These are phyloP conservation scores for Drosophila sproati DNA, from an alignment of 1,140 invertebrate species.

Conservation along the genomic window DNA sequence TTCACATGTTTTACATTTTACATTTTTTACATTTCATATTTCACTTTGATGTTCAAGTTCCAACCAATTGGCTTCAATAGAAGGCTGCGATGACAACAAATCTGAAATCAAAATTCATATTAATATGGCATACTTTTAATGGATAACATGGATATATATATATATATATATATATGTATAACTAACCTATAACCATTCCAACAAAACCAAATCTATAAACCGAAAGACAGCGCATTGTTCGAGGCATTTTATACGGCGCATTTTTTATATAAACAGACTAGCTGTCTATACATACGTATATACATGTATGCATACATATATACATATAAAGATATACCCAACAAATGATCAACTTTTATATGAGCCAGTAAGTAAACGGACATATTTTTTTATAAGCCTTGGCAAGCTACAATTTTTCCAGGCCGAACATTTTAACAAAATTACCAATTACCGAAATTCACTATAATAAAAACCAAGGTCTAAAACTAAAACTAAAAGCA, in stretches of 20 bases:
- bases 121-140: slow-evolving; percentile 65
- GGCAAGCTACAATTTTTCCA: slow-evolving; percentile 74
- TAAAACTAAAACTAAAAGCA: slow-evolving; percentile 29
- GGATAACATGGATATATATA: slow-evolving; percentile 43
- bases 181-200: slow-evolving; percentile 63
- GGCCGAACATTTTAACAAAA: slow-evolving; percentile 76
- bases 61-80: slow-evolving; percentile 77
- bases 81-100: slow-evolving; percentile 79
- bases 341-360: slow-evolving; percentile 76
- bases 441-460: slow-evolving; percentile 56
- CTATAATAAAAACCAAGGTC: slow-evolving; percentile 13
- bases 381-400: slow-evolving; percentile 80
- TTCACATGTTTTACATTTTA: slow-evolving; percentile 9
- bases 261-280: slow-evolving; percentile 75
- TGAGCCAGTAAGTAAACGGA: slow-evolving; percentile 77
- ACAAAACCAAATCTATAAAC: slow-evolving; percentile 41
- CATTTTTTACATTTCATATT: background rate
- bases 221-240: slow-evolving; percentile 57
- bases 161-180: slow-evolving; percentile 40
- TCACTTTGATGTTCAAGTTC: slow-evolving; percentile 52
- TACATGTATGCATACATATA: slow-evolving; percentile 51
- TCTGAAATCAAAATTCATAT: slow-evolving; percentile 80
- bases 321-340: slow-evolving; percentile 62
- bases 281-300: slow-evolving; percentile 72
- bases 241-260: slow-evolving; percentile 77